These are phyloP conservation scores for Agriopis aurantiaria DNA, from an alignment of 2,888 invertebrate species.

Conservation along the genomic window DNA sequence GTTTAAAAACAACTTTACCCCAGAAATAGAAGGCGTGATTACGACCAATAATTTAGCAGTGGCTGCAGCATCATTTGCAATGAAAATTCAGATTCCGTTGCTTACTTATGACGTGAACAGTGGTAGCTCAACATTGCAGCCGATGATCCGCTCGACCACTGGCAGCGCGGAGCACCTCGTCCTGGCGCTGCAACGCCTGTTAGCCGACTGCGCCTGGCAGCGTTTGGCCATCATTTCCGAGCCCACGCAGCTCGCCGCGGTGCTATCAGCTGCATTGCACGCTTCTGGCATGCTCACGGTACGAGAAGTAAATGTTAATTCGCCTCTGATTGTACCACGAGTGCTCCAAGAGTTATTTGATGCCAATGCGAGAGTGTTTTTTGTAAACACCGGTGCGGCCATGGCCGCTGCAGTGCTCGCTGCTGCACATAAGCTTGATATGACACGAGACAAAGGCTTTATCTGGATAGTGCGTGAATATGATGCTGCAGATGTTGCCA, in stretches of 20 bases:
- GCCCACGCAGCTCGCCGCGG: neutral
- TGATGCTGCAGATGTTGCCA: neutral
- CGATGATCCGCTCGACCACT: neutral
- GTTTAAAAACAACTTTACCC: neutral
- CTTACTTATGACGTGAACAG: neutral
- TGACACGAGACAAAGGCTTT: slow-evolving; percentile 1
- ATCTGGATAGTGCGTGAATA: slow-evolving; percentile 8
- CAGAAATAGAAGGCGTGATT: neutral
- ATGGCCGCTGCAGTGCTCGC: neutral
- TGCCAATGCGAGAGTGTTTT: neutral
- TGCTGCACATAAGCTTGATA: neutral
- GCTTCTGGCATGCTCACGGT: neutral
- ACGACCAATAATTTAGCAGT: neutral
- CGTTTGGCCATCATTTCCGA: neutral
- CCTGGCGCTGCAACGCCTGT: slow-evolving; percentile 3
- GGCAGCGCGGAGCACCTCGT: slow-evolving; percentile 17
- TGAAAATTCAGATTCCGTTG: too few species aligned
- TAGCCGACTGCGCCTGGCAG: slow-evolving; percentile 25
- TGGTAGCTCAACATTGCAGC: too few species aligned
- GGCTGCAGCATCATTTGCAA: neutral
- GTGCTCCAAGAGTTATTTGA: neutral
- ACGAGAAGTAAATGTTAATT: neutral
- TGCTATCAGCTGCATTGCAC: neutral
- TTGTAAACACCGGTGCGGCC: neutral
- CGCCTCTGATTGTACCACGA: neutral